Evolutionary conservation across 2,113 vertebrate species (phyloP), one percentile per base, ranked within the genome.

Genomic region (Tympanuchus pallidicinctus): DNA sequence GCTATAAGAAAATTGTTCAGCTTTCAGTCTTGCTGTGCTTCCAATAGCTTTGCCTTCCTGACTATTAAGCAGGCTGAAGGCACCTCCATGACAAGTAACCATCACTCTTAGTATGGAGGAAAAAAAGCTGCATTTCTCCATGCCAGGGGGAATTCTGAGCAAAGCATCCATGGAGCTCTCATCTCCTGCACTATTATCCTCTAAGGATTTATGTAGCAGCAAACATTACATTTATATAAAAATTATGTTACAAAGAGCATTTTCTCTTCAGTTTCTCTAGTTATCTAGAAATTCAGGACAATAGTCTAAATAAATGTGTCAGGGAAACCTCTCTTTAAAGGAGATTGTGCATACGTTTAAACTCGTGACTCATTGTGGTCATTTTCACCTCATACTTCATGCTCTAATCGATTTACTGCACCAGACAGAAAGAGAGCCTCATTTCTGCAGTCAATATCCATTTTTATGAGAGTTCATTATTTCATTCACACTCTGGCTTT

Each of bases 381-480:
- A 80, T 88, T 89, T 77, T 8, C 71, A 60, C 66, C 34, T 82
- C 32, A 43, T 48, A 85, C 18, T 80, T 91, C 21, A 93, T 24
- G 27, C 48, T 90, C 81, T 59, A 84, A 70, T 65, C n/a, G 54
- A 50, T 89, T 88, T 56, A 81, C n/a, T 76, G 11, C 45, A 60
- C 13, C 57, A 69, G 65, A 45, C 6, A 86, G 32, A 88, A 32
- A 50, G 22, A 27, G 4, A 42, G 21, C 28, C 82, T 73, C 6
- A 30, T 59, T 89, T 88, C 28, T 86, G 32, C 38, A 83, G 56
- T 45, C 16, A 61, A 24, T 13, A 78, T 27, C 42, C 18, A 27
- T 86, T 92, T 96, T 84, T 65, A 77, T 47, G 7, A 48, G 61
- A 71, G 25, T 42, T 85, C 66, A 61, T 89, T 76, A 69, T 60